Conservation (phyloP, 2,888 invertebrate species). For the Caenorhabditis drosophilae region DNA sequence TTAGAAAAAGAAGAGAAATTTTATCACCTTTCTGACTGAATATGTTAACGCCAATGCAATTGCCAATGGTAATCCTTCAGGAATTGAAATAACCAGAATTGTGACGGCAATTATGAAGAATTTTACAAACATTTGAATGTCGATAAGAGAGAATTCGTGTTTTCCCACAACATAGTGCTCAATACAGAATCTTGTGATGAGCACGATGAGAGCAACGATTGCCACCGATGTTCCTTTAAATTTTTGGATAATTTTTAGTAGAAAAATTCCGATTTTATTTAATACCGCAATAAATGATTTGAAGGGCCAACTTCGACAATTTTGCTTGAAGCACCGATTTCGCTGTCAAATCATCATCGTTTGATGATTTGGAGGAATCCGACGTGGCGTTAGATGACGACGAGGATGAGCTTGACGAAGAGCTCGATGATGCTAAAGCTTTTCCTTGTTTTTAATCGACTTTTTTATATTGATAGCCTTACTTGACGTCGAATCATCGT, state of each 20-base stretch:
- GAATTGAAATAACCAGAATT: constrained; percentile 97
- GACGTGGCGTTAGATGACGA: constrained; percentile 41
- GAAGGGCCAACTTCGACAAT: constrained; percentile 64
- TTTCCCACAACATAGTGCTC: constrained; percentile 55
- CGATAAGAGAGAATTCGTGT: constrained; percentile 56
- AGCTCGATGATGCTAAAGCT: constrained; percentile 46
- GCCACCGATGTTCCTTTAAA: constrained; percentile 67
- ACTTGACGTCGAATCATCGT: constrained; percentile 48
- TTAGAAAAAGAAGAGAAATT: no score
- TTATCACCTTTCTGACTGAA: constrained; percentile 86
- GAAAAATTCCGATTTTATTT: constrained; percentile 1
- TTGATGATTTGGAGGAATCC: constrained; percentile 35
- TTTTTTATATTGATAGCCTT: background rate
- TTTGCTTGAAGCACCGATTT: constrained; percentile 67
- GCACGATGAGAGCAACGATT: constrained; percentile 64
- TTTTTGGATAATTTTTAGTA: constrained; percentile 8
- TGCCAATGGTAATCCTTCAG: constrained; percentile 96
- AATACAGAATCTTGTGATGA: constrained; percentile 67
- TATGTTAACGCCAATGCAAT: constrained; percentile 98
- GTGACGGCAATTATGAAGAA: constrained; percentile 99
- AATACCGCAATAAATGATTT: constrained; percentile 66
- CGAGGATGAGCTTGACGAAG: constrained; percentile 51
- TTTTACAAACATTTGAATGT: constrained; percentile 78
- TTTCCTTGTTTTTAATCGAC: background rate
- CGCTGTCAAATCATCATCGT: constrained; percentile 56